Conservation (phyloP, 2,797 vertebrate genomes). For the Otolemur crassicaudatus region DNA sequence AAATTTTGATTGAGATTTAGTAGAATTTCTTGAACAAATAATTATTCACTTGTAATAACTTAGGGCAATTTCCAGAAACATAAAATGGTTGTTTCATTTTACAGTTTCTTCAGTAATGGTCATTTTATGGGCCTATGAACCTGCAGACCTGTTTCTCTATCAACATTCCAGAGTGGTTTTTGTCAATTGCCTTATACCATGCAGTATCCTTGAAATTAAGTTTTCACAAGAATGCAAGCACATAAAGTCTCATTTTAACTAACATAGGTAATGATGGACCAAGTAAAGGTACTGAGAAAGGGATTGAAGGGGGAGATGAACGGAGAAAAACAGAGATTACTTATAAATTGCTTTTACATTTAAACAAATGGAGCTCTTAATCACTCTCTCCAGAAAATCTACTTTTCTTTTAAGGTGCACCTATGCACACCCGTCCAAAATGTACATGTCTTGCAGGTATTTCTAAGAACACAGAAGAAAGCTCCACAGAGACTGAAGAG, state of each 20-base stretch:
- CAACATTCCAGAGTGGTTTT: neutral
- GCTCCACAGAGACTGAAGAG: neutral
- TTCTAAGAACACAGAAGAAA: neutral
- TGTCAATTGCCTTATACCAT: neutral
- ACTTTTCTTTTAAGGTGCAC: neutral
- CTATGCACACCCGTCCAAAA: neutral
- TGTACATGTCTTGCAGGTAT: neutral
- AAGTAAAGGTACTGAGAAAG: neutral
- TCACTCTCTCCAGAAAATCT: neutral
- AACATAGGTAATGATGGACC: neutral
- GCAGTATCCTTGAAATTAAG: neutral
- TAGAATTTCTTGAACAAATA: neutral
- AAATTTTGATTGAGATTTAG: neutral
- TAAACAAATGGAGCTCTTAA: neutral
- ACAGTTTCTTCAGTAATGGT: neutral
- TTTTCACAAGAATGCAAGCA: neutral
- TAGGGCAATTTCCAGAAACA: neutral
- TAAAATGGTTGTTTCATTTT: neutral
- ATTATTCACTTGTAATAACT: neutral
- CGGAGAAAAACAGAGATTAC: neutral
- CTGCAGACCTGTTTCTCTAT: neutral
- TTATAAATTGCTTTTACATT: neutral
- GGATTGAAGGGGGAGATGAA: neutral
- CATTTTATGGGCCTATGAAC: neutral
- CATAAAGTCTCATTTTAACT: neutral